Conservation (phyloP, 2,113 vertebrate species). For the Oryzias melastigma region DNA sequence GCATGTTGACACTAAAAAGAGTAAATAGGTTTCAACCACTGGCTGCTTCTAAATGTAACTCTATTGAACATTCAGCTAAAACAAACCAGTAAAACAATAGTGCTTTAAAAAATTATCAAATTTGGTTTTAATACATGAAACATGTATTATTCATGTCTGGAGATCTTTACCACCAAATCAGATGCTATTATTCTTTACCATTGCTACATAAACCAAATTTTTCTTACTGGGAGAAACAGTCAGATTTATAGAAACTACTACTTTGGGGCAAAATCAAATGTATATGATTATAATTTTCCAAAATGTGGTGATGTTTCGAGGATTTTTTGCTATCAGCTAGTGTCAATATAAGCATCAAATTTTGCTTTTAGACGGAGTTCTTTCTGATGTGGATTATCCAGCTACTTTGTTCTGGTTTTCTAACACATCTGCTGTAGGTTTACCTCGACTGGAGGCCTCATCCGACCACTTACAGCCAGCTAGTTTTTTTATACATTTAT, state of each 20-base stretch:
- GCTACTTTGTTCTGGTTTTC: background rate
- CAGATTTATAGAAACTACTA: conserved; percentile 1
- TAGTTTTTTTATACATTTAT: background rate
- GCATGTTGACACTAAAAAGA: conserved; percentile 17
- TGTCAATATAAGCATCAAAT: background rate
- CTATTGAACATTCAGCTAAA: conserved; percentile 48
- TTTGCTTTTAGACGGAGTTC: background rate
- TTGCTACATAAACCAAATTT: conserved; percentile 12
- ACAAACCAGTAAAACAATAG: conserved; percentile 19
- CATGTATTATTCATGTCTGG: conserved; percentile 36
- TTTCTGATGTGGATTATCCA: conserved; percentile 4
- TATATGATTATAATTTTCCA: conserved; percentile 17
- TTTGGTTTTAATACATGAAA: conserved; percentile 25
- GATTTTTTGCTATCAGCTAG: conserved; percentile 4
- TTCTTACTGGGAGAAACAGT: background rate
- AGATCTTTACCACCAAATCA: background rate
- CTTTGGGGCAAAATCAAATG: conserved; percentile 32
- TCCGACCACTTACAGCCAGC: background rate
- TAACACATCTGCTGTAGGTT: background rate
- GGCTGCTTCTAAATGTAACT: conserved; percentile 41
- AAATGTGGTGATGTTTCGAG: conserved; percentile 1
- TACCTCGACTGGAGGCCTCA: conserved; percentile 6
- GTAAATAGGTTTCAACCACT: conserved; percentile 15
- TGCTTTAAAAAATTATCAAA: conserved; percentile 35
- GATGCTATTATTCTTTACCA: conserved; percentile 19